These are phyloP conservation scores for Nesogale talazaci DNA, from an alignment of 2,113 vertebrate species.

Conservation along the genomic window DNA sequence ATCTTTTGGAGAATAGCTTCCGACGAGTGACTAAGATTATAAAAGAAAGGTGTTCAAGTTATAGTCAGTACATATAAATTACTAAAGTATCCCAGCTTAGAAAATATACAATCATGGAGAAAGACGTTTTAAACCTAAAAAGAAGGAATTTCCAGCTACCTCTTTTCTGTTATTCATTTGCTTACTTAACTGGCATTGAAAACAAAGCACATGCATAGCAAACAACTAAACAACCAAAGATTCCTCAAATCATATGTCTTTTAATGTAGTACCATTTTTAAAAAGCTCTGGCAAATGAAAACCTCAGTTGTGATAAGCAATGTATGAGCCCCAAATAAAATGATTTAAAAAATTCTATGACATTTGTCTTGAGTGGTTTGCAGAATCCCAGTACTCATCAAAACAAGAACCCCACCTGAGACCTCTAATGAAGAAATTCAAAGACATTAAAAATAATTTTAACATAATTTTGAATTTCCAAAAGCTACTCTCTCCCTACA, in stretches of 20 bases:
- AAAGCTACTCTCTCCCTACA: neutral
- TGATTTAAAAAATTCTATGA: neutral
- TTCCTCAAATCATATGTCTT: neutral
- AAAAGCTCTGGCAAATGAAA: neutral
- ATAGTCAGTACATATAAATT: constrained; percentile 66
- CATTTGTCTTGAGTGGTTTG: neutral
- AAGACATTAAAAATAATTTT: neutral
- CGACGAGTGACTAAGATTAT: constrained; percentile 73
- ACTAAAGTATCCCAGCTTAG: constrained; percentile 71
- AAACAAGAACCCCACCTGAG: neutral
- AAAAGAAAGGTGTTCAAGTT: constrained; percentile 76
- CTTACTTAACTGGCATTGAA: neutral
- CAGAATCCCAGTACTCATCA: neutral
- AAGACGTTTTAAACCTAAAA: constrained; percentile 36
- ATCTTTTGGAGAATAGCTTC: constrained; percentile 79
- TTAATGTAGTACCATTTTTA: neutral
- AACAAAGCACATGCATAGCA: neutral
- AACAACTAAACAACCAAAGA: neutral
- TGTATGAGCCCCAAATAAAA: too few species aligned
- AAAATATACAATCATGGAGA: constrained; percentile 66
- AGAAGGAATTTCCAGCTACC: neutral
- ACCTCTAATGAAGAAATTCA: neutral
- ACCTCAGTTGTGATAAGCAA: too few species aligned
- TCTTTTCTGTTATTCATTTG: neutral
- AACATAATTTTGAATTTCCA: neutral